phyloP scores from a whole-genome alignment of 2,888 invertebrate species.

The Phalera bucephala region DNA sequence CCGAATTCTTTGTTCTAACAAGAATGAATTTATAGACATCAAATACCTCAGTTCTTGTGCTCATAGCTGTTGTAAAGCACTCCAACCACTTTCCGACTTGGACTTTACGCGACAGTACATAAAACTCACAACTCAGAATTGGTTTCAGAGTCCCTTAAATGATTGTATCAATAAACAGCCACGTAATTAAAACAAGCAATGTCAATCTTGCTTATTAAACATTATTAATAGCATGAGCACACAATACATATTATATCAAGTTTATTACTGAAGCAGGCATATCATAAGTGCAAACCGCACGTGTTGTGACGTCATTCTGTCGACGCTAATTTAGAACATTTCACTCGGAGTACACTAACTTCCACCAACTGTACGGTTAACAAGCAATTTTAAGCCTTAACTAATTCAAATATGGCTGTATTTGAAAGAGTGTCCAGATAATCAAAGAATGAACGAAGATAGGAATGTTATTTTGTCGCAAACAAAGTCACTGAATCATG shows the following conservation, averaged over 20 bases:
- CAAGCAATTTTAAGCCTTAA: neutral
- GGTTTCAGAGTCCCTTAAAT: too few relatives aligned
- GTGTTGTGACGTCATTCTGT: slow-evolving; percentile 15
- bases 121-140: too few relatives aligned
- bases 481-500: slow-evolving; percentile 10
- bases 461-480: slow-evolving; percentile 6
- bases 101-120: too few relatives aligned
- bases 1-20: too few relatives aligned
- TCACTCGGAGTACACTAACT: slow-evolving; percentile 9
- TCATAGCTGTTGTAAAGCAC: too few relatives aligned
- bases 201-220: too few relatives aligned
- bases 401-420: neutral
- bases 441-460: neutral
- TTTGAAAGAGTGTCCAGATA: neutral
- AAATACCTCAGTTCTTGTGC: too few relatives aligned
- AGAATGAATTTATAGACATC: too few relatives aligned
- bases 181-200: too few relatives aligned
- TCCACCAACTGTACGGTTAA: neutral
- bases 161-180: too few relatives aligned
- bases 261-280: slow-evolving; percentile 3
- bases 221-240: neutral
- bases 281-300: slow-evolving; percentile 19
- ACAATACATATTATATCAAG: neutral
- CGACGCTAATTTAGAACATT: slow-evolving; percentile 13
- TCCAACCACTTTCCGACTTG: too few relatives aligned